Percentiles rank a stretch among this genome's conserved stretches.
These are phyloP conservation scores for Rhynchotus rufescens DNA, from an alignment of 2,797 vertebrate species.

Conservation along the genomic window DNA sequence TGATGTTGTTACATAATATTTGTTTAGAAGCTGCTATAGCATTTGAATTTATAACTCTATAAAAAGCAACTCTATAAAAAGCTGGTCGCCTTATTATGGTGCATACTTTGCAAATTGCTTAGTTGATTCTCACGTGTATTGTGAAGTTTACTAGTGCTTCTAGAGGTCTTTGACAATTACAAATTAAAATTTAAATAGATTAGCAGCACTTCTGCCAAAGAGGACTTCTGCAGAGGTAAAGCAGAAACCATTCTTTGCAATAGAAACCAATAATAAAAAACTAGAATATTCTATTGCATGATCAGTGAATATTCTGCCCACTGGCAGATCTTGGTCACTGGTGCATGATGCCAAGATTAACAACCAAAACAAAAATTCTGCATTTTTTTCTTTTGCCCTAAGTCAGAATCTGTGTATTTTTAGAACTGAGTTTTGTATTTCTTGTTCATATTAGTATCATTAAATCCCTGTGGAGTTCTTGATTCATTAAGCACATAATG, in stretches of 20 bases:
- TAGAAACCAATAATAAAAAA: neutral
- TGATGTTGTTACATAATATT: neutral
- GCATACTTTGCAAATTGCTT: neutral
- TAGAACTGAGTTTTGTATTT: neutral
- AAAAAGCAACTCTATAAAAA: neutral
- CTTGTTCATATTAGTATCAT: neutral
- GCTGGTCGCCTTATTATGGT: neutral
- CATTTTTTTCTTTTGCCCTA: fast-evolving
- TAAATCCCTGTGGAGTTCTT: neutral
- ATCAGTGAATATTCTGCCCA: neutral
- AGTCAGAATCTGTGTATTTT: neutral
- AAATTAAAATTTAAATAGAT: neutral
- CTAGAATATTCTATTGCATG: neutral
- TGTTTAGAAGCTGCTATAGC: neutral
- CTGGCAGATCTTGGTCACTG: neutral
- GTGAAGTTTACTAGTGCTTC: neutral
- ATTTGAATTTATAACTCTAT: neutral
- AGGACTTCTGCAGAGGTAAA: neutral
- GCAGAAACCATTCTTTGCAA: neutral
- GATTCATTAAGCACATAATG: neutral
- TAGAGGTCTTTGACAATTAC: neutral
- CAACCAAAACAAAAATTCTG: neutral
- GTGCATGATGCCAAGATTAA: neutral
- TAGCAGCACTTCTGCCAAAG: neutral
- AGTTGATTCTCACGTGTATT: neutral